These are phyloP conservation scores for Sycobia sp. DNA, from an alignment of 1,140 invertebrate species.

Conservation along the genomic window DNA sequence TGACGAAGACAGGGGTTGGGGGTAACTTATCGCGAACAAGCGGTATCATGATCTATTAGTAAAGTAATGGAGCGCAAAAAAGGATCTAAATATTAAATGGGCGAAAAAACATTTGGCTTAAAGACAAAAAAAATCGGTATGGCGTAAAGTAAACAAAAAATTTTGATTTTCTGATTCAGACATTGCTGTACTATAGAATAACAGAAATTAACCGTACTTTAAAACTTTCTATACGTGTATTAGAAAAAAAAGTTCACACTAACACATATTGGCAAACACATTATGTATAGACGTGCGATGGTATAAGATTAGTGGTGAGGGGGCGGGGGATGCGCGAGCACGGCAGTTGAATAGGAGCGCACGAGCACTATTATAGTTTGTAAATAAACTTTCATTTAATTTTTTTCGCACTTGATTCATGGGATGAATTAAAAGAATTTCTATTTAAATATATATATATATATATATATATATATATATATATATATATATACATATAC, in stretches of 20 bases:
- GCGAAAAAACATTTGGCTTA: not conserved
- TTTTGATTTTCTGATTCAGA: slow-evolving; percentile 13
- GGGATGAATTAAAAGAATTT: slow-evolving; percentile 27
- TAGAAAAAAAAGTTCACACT: slow-evolving; percentile 9
- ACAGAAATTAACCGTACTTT: slow-evolving; percentile 21
- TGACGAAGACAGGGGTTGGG: too few relatives aligned
- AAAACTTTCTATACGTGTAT: slow-evolving; percentile 20
- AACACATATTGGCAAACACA: slow-evolving; percentile 9
- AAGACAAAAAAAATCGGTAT: too few relatives aligned
- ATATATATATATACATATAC: too few relatives aligned
- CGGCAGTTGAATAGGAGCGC: not conserved
- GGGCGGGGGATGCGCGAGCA: slow-evolving; percentile 20
- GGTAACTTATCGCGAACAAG: slow-evolving; percentile 4
- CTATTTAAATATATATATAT: slow-evolving; percentile 17
- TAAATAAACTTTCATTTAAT: slow-evolving; percentile 23
- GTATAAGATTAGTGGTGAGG: not conserved
- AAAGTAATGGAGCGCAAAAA: not conserved
- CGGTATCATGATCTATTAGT: too few relatives aligned
- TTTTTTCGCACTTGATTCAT: slow-evolving; percentile 24
- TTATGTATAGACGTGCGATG: slow-evolving; percentile 2
- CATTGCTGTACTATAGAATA: slow-evolving; percentile 25
- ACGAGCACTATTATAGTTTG: slow-evolving; percentile 27
- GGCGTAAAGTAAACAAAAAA: slow-evolving; percentile 12
- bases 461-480: slow-evolving; percentile 4
- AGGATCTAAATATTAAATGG: not conserved